Conservation (phyloP, 2,113 vertebrate species). For the Morphnarchus princeps region DNA sequence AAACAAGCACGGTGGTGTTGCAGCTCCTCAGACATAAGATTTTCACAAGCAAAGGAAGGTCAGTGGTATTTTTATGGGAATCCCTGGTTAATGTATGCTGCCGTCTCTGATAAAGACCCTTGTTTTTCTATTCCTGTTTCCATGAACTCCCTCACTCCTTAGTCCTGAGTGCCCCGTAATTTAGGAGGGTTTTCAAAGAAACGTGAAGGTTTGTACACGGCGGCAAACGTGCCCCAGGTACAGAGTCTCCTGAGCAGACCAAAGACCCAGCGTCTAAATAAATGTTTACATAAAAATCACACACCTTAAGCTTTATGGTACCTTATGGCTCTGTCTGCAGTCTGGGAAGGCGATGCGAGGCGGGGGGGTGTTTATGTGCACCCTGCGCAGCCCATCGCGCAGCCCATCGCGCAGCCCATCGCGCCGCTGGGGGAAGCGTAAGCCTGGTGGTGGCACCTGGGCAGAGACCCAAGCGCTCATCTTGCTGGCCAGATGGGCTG, state of each 20-base stretch:
- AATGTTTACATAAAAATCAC: slow-evolving; percentile 10
- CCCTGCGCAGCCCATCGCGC: background rate
- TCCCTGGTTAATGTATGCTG: background rate
- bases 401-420: background rate
- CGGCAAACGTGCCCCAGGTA: background rate
- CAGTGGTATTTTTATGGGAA: background rate
- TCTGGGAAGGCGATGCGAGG: background rate
- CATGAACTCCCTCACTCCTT: background rate
- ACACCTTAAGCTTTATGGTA: background rate
- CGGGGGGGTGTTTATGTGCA: accelerated
- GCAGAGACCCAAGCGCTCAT: background rate
- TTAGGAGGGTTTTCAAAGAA: background rate
- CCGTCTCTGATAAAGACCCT: background rate
- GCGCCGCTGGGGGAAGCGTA: background rate
- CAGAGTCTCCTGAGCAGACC: background rate
- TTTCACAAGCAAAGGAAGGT: background rate
- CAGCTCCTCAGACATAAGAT: background rate
- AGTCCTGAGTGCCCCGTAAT: background rate
- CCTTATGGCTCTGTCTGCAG: background rate
- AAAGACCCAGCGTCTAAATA: background rate
- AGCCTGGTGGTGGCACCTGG: no score
- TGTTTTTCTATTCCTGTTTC: background rate
- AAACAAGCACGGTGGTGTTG: background rate
- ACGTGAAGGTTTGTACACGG: accelerated
- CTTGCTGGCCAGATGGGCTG: background rate